Base-by-base conservation (phyloP, 2,797 vertebrate genomes). In the Lithobates sylvaticus region DNA sequence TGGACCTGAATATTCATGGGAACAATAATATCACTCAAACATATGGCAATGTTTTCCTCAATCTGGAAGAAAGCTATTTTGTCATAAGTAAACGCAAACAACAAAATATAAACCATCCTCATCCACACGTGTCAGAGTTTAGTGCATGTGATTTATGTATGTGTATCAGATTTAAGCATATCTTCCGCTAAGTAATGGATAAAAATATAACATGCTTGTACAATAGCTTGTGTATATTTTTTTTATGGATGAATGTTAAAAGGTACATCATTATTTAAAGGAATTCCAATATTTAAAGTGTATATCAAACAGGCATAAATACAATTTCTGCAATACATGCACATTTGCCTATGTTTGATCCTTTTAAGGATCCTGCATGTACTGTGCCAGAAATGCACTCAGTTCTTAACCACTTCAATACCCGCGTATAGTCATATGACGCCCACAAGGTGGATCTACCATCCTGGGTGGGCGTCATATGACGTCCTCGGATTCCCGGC, bases 101-200 rank as follows among this genome's bases (percentile, higher is more conserved):
- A n/a, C 29, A 72, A 47, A 83, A 83, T 83, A n/a, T 44, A 75
- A 83, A 83, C 42, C 81, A 83, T 83, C n/a, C 71, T 64, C 12
- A 61, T 83, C 54, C 39, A 65, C 71, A 67, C 18, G 4, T 36
- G 71, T 39, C 65, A 27, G 8, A 39, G 32, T 39, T 54, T 81
- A 72, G 32, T 72, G 68, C 50, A 61, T 81, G 50, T 54, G 34
- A 54, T 71, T 70, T 23, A 79, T 80, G 67, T 69, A 50, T 42
- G 21, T 32, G 50, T 50, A 34, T 27, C 13, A 16, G 32, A 71
- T 81, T 81, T 81, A 81, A 27, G 54, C 47, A 10, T 34, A 47
- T 50, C 77, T 70, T 54, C 65, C 32, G 44, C 23, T 71, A 36
- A 70, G n/a, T 36, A 58, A 58, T 71, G 10, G n/a, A 39, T n/a